A percentile compares a stretch with the other conserved stretches of the same genome.
phyloP scores from a whole-genome alignment of 2,113 vertebrate species.

The Macroglossus sobrinus region DNA sequence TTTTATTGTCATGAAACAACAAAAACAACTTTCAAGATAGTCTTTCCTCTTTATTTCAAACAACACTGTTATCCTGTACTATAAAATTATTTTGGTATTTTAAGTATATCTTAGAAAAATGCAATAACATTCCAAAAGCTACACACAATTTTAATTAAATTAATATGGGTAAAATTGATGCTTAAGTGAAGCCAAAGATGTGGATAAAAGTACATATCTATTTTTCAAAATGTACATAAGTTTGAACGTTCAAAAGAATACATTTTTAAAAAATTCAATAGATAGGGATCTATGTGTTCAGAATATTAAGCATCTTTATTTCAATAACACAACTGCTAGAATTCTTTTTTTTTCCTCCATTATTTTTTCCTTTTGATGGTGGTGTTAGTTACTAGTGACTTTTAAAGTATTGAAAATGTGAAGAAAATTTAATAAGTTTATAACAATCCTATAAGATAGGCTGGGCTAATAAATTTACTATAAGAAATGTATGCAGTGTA shows the following conservation, averaged over 20 bases:
- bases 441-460: background rate
- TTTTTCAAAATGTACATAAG: background rate
- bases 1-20: background rate
- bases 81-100: background rate
- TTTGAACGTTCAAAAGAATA: constrained; percentile 39
- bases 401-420: background rate
- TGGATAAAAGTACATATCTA: background rate
- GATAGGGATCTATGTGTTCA: background rate
- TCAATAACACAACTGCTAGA: background rate
- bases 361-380: background rate
- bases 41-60: background rate
- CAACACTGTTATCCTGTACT: background rate
- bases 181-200: background rate
- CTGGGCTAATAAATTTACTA: background rate
- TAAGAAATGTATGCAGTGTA: background rate
- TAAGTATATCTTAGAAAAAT: background rate
- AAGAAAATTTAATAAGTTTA: background rate
- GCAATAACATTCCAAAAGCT: background rate
- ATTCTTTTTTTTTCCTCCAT: background rate
- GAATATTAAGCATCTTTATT: constrained; percentile 30
- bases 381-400: background rate
- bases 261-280: background rate
- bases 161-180: background rate
- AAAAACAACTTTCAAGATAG: background rate
- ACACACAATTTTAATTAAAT: background rate